A percentile compares a stretch with the other conserved stretches of the same genome.
These are phyloP conservation scores for Electrona antarctica DNA, from an alignment of 2,113 vertebrate species.

Conservation along the genomic window DNA sequence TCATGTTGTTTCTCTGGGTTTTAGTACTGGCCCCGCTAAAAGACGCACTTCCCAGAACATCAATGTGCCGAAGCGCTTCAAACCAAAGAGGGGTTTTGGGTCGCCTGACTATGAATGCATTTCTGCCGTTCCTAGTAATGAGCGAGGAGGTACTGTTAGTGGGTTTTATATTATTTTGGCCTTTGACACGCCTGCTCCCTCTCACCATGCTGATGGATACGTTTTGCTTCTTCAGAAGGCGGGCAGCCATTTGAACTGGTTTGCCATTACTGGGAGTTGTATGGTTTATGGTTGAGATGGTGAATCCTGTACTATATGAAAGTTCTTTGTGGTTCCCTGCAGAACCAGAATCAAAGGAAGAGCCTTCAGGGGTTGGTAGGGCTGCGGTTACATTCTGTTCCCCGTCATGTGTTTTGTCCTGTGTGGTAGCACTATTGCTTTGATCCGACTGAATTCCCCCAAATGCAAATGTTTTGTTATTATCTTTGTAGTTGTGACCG, in stretches of 20 bases:
- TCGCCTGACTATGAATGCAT: slow-evolving; percentile 18
- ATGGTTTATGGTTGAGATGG: background rate
- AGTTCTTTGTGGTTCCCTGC: background rate
- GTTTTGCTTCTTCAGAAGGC: background rate
- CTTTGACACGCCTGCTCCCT: slow-evolving; percentile 9
- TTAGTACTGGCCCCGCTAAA: slow-evolving; percentile 35
- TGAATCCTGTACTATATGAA: too few species aligned
- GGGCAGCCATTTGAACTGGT: background rate
- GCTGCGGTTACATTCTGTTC: background rate
- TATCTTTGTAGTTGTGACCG: background rate
- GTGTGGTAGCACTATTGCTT: background rate
- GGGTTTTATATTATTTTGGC: background rate
- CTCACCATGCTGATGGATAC: slow-evolving; percentile 45
- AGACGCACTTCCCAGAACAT: slow-evolving; percentile 52
- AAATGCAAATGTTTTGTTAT: background rate
- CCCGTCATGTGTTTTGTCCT: background rate
- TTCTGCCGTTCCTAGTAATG: background rate
- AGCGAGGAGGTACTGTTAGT: background rate
- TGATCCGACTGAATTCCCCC: background rate
- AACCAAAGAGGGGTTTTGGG: background rate
- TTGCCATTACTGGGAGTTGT: background rate
- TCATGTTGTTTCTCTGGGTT: background rate
- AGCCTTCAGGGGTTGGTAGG: background rate
- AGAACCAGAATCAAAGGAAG: slow-evolving; percentile 11
- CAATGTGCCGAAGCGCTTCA: slow-evolving; percentile 14